Conservation (phyloP, 2,113 vertebrate species). For the Tapirus terrestris region DNA sequence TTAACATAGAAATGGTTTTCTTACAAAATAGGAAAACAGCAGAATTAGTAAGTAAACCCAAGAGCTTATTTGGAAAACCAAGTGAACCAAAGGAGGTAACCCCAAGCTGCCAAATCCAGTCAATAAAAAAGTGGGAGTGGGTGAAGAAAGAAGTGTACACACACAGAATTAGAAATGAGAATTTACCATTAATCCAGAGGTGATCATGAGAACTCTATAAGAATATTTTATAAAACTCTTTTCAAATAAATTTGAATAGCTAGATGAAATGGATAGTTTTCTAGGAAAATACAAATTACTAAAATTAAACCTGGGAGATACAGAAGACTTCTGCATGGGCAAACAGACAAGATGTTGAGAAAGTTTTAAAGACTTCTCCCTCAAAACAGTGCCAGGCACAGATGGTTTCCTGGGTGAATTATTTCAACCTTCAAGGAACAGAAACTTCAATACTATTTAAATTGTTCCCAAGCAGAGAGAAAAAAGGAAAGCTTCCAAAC, state of each 20-base stretch:
- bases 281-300: constrained; percentile 52
- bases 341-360: constrained; percentile 30
- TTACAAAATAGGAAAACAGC: not conserved
- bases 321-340: not conserved
- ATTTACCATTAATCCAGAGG: too few species aligned
- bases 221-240: not conserved
- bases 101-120: not conserved
- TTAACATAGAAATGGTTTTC: not conserved
- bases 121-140: not conserved
- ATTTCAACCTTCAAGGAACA: constrained; percentile 74
- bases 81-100: not conserved
- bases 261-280: constrained; percentile 28
- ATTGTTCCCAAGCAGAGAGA: constrained; percentile 65
- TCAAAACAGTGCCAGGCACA: constrained; percentile 67
- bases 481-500: constrained; percentile 74
- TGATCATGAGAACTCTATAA: not conserved
- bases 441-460: constrained; percentile 72
- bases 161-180: not conserved
- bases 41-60: not conserved
- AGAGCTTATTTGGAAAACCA: constrained; percentile 24
- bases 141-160: not conserved
- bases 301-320: constrained; percentile 55
- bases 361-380: constrained; percentile 52
- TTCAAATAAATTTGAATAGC: constrained; percentile 15
- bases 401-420: constrained; percentile 77